phyloP scores from a whole-genome alignment of 2,888 invertebrate species.

The Drosophila helvetica region DNA sequence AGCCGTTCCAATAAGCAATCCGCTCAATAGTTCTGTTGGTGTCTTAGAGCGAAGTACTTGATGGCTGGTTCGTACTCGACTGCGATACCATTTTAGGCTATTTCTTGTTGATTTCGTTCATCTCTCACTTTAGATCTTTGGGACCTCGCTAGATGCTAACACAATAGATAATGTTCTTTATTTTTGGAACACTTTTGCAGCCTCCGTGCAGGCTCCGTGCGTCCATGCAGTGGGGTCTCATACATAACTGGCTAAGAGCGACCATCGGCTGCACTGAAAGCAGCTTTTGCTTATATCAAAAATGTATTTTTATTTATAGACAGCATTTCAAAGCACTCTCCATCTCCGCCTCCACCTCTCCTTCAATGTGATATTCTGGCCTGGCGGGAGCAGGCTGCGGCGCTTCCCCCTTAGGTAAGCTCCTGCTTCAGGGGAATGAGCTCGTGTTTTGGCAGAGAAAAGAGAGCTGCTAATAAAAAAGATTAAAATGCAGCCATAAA shows the following conservation, averaged over 20 bases:
- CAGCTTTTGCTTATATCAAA: neutral
- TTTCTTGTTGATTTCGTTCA: no score
- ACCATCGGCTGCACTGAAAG: neutral
- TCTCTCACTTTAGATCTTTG: no score
- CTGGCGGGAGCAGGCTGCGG: no score
- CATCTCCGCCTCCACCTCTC: neutral
- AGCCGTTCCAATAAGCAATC: no score
- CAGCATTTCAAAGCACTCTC: constrained; percentile 21
- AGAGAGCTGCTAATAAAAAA: constrained; percentile 54
- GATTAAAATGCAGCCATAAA: constrained; percentile 69
- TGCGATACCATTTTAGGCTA: no score
- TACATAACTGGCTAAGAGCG: neutral
- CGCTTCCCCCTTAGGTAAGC: constrained; percentile 19
- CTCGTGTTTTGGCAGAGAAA: constrained; percentile 18
- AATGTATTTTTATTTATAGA: constrained; percentile 13
- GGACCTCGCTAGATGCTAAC: neutral
- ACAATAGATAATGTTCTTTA: neutral
- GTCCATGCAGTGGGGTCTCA: neutral
- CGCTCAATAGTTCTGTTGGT: no score
- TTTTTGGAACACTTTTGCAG: neutral
- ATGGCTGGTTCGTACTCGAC: no score
- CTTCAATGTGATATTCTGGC: no score
- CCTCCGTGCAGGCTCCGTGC: neutral
- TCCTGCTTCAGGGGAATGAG: constrained; percentile 13
- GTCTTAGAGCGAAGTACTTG: no score